These are phyloP conservation scores for Telenomus remus DNA, from an alignment of 1,140 invertebrate species.

Conservation along the genomic window DNA sequence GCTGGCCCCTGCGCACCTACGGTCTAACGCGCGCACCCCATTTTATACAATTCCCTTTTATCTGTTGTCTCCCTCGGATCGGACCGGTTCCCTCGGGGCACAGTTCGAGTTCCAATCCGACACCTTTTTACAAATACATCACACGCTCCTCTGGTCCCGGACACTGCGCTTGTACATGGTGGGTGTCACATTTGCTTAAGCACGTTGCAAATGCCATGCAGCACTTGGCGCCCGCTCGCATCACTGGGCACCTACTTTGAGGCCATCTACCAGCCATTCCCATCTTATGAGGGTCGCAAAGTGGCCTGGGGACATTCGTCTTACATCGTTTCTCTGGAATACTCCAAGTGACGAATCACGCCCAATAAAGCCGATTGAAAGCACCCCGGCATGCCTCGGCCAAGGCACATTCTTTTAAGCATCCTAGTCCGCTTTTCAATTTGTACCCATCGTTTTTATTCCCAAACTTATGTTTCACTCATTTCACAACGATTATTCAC, in stretches of 20 bases:
- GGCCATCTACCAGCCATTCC: constrained; percentile 35
- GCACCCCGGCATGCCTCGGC: constrained; percentile 11
- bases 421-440: constrained; percentile 6
- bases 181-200: constrained; percentile 72
- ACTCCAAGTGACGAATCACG: constrained; percentile 38
- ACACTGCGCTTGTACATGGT: constrained; percentile 58
- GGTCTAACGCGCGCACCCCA: constrained; percentile 63
- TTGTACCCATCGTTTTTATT: neutral
- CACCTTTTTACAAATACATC: constrained; percentile 77
- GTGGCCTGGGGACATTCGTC: constrained; percentile 51
- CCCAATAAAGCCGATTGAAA: constrained; percentile 45
- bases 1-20: constrained; percentile 38
- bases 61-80: constrained; percentile 68
- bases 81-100: constrained; percentile 70
- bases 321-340: constrained; percentile 38
- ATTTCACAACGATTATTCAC: neutral
- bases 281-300: constrained; percentile 52
- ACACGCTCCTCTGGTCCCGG: constrained; percentile 69
- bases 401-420: constrained; percentile 26
- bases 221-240: constrained; percentile 63
- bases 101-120: constrained; percentile 72
- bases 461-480: neutral
- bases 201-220: constrained; percentile 65
- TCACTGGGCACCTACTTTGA: constrained; percentile 61
- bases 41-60: constrained; percentile 76